Base-by-base conservation (phyloP, 2,888 invertebrate genomes). In the Alviniconcha strummeri region DNA sequence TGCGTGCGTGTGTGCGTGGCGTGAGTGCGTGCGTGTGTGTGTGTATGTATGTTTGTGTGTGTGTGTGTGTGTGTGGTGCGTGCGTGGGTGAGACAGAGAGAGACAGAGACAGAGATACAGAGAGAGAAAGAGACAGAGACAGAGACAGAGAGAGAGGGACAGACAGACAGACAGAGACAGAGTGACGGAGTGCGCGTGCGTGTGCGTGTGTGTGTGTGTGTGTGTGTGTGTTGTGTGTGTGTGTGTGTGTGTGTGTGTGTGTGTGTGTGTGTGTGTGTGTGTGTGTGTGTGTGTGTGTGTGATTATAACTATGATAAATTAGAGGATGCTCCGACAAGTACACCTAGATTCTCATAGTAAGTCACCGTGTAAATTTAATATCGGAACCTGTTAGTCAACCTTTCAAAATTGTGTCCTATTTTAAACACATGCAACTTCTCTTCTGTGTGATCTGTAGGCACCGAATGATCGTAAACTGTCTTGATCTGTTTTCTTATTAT, bases 101-200 rank as follows among this genome's bases (percentile, higher is more conserved):
- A 54, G 56, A 56, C n/a, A 78, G 57, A 78, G 56, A 78, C 71
- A 81, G 71, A 81, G 52, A 69, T 11, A 64, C 7, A 52, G 56
- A 52, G 5, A 75, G 17, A 9, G 4, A 54, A 55, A 19, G 54
- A 19, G 54, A 75, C 15, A 52, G 36, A 67, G 52, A 17, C 13
- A 67, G 36, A 67, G 64, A 76, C 19, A 55, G 17, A 13, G 17
- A 75, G 75, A 75, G 13, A 55, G 0, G 52, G 76, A 55, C 17
- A 56, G 56, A 71, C 55, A 71, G 55, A 69, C 55, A 81, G 80
- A 72, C 55, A 71, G 80, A 81, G 80, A 81, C 17, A 69, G 71
- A 81, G 69, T 71, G 80, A 71, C 13, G 71, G 71, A 80, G 69
- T 36, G 36, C 3, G 36, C 3, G 36, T 36, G 36, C 3, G 36